Percentiles rank a stretch among this genome's conserved stretches.
Conservation (phyloP, 2,888 invertebrate genomes). For the Adelphocoris suturalis region DNA sequence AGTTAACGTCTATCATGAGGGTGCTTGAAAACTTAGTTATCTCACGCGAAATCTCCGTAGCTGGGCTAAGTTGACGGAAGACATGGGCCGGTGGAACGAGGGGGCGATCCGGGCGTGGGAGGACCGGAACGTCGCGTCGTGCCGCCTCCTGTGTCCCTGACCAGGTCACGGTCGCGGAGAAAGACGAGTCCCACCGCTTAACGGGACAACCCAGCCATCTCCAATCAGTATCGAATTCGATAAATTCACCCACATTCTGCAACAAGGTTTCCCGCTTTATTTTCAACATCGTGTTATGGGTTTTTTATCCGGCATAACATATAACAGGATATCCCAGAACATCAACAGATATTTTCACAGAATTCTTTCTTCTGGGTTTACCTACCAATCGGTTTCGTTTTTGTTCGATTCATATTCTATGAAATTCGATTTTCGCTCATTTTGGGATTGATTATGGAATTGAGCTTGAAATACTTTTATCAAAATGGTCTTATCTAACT, state of each 20-base stretch:
- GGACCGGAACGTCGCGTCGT: conserved; percentile 23
- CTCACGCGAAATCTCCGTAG: conserved; percentile 12
- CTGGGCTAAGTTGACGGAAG: conserved; percentile 14
- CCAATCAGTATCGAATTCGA: conserved; percentile 7
- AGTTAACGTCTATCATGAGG: conserved; percentile 2
- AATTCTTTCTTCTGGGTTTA: too few relatives aligned
- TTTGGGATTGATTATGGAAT: too few relatives aligned
- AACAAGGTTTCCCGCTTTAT: neutral
- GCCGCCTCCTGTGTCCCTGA: conserved; percentile 29
- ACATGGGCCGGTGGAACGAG: neutral
- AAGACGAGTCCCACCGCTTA: conserved; percentile 18
- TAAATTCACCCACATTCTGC: neutral
- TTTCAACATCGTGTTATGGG: neutral
- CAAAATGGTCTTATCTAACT: too few relatives aligned
- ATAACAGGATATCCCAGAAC: too few relatives aligned
- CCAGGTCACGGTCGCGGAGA: conserved; percentile 41
- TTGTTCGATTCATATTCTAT: too few relatives aligned
- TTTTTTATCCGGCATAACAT: too few relatives aligned
- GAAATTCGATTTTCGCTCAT: too few relatives aligned
- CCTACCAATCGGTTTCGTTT: too few relatives aligned
- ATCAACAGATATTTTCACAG: too few relatives aligned
- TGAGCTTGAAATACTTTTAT: too few relatives aligned
- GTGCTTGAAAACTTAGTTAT: neutral
- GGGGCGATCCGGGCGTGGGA: neutral
- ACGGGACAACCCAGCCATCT: conserved; percentile 23